Percentiles rank a stretch among this genome's conserved stretches.
Evolutionary conservation across 2,113 vertebrate species (phyloP).

Genomic region (Mandrillus leucophaeus): DNA sequence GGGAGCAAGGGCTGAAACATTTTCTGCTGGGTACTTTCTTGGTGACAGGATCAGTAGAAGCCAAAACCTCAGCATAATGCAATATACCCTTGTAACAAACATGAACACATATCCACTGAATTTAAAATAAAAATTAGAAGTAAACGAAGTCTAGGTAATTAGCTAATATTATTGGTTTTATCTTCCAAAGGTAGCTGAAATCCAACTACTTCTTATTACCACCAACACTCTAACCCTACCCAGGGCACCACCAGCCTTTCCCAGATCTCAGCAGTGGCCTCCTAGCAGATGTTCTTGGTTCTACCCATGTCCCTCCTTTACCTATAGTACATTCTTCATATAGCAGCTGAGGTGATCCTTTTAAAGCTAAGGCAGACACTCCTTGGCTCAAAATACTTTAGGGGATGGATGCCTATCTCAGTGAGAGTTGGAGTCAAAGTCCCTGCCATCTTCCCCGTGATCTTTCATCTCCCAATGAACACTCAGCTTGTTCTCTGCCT

Average conservation of each 20-base stretch:
- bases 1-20: no score
- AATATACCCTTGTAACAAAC: no score
- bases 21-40: no score
- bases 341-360: neutral
- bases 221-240: rapidly evolving
- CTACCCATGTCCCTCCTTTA: neutral
- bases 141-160: neutral
- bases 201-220: neutral
- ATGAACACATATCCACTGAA: no score
- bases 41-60: no score
- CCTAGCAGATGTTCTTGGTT: neutral
- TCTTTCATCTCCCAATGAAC: neutral
- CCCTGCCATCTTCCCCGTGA: neutral
- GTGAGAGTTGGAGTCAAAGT: neutral
- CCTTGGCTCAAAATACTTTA: neutral
- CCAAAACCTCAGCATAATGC: no score
- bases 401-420: neutral
- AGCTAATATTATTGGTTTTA: neutral
- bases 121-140: no score
- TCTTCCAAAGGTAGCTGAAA: neutral
- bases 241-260: neutral
- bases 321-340: neutral
- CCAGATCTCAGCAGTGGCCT: neutral
- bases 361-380: neutral
- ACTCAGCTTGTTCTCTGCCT: neutral